These are phyloP conservation scores for Bradypodion ventrale DNA, from an alignment of 2,797 vertebrate species.

Conservation along the genomic window DNA sequence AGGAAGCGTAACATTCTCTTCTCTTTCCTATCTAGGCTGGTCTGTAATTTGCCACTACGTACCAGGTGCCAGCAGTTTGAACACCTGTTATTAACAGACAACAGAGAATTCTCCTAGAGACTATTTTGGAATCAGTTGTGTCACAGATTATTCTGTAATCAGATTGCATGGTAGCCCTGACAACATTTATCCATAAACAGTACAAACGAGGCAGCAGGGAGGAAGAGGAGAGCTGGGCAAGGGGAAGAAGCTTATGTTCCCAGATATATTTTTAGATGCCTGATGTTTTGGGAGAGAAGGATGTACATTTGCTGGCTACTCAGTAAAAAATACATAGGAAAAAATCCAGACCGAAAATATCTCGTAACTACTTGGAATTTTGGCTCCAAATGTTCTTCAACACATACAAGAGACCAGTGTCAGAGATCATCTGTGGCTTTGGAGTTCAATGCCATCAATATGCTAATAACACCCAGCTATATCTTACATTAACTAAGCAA, in stretches of 20 bases:
- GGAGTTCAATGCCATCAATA: no score
- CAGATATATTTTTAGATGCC: not conserved
- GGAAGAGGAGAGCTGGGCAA: not conserved
- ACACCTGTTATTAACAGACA: conserved; percentile 35
- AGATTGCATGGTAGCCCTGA: not conserved
- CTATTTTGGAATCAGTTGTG: conserved; percentile 17
- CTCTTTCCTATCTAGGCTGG: conserved; percentile 36
- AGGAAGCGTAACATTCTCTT: conserved; percentile 44
- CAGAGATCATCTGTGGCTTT: no score
- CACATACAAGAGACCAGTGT: no score
- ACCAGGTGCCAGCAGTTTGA: conserved; percentile 37
- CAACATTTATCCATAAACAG: conserved; percentile 1
- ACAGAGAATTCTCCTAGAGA: conserved; percentile 17
- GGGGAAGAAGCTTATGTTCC: not conserved
- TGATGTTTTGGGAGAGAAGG: not conserved
- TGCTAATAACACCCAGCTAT: no score
- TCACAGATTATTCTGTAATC: not conserved
- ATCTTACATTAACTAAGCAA: no score
- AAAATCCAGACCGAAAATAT: not conserved
- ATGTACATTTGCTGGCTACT: not conserved
- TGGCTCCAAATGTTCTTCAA: no score
- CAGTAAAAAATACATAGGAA: not conserved
- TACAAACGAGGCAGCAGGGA: not conserved
- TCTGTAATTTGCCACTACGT: conserved; percentile 26
- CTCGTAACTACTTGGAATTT: not conserved